A percentile compares a stretch with the other conserved stretches of the same genome.
These are phyloP conservation scores for Trichonephila clavata DNA, from an alignment of 1,140 invertebrate species.

Conservation along the genomic window DNA sequence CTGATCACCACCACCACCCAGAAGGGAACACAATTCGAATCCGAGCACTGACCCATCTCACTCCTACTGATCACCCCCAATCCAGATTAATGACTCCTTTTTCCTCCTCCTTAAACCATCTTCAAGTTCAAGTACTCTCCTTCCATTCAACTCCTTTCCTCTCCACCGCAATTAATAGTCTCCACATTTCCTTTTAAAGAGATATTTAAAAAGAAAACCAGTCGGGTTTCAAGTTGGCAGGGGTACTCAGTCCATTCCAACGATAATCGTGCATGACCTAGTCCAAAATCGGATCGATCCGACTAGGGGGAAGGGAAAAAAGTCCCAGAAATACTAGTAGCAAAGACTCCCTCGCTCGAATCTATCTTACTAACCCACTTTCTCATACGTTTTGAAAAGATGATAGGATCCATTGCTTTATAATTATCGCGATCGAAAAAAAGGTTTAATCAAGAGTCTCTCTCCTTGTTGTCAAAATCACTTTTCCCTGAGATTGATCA, in stretches of 20 bases:
- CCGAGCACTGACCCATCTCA: slow-evolving; percentile 30
- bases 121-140: slow-evolving; percentile 9
- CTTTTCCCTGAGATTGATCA: too few relatives aligned
- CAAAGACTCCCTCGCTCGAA: neutral
- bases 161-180: too few relatives aligned
- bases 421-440: too few relatives aligned
- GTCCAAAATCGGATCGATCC: slow-evolving; percentile 37
- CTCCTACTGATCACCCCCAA: neutral
- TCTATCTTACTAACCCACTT: slow-evolving; percentile 2
- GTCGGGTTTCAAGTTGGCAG: neutral
- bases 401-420: too few relatives aligned
- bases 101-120: neutral
- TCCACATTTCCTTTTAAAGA: too few relatives aligned
- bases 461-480: too few relatives aligned
- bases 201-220: neutral
- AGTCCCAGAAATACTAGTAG: neutral
- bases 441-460: too few relatives aligned
- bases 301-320: neutral
- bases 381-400: neutral
- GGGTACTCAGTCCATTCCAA: neutral
- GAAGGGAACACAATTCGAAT: neutral
- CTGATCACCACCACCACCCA: neutral
- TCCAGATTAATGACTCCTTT: neutral
- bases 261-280: slow-evolving; percentile 49
- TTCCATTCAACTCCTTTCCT: neutral